Conservation (phyloP, 2,888 invertebrate species). For the Athalia rosae region DNA sequence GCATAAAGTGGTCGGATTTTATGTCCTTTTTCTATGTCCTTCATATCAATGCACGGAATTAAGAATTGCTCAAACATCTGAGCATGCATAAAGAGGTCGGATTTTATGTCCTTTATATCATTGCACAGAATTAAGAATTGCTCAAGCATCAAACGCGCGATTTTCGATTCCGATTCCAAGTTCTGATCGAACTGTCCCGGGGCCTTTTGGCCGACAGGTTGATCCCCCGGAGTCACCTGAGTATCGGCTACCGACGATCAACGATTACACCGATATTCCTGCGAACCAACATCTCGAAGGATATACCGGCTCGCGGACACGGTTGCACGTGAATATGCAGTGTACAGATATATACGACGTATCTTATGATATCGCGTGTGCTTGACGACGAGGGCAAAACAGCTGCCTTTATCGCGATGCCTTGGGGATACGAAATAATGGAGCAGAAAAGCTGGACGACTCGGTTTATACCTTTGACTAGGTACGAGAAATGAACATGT, state of each 20-base stretch:
- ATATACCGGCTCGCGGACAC: too few relatives aligned
- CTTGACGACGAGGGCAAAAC: constrained; percentile 12
- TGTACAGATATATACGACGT: too few relatives aligned
- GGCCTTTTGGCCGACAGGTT: constrained; percentile 38
- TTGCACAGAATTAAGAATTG: neutral
- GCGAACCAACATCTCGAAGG: constrained; percentile 15
- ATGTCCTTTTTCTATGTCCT: too few relatives aligned
- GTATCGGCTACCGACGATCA: constrained; percentile 37
- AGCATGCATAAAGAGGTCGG: too few relatives aligned
- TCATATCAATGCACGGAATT: too few relatives aligned
- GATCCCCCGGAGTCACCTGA: neutral
- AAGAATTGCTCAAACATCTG: constrained; percentile 12
- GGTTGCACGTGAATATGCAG: too few relatives aligned
- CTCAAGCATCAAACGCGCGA: neutral
- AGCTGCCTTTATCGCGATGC: constrained; percentile 40
- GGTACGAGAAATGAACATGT: constrained; percentile 37
- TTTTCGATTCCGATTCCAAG: too few relatives aligned
- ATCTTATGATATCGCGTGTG: constrained; percentile 31
- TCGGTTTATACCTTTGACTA: too few relatives aligned
- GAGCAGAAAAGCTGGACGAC: constrained; percentile 7
- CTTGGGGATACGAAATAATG: constrained; percentile 42
- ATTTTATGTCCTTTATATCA: too few relatives aligned
- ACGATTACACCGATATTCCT: constrained; percentile 10
- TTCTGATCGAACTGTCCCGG: neutral
- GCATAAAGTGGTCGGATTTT: too few relatives aligned